Percentiles rank a stretch among this genome's conserved stretches.
These are phyloP conservation scores for Sebastes schlegelii DNA, from an alignment of 2,113 vertebrate species.

Conservation along the genomic window DNA sequence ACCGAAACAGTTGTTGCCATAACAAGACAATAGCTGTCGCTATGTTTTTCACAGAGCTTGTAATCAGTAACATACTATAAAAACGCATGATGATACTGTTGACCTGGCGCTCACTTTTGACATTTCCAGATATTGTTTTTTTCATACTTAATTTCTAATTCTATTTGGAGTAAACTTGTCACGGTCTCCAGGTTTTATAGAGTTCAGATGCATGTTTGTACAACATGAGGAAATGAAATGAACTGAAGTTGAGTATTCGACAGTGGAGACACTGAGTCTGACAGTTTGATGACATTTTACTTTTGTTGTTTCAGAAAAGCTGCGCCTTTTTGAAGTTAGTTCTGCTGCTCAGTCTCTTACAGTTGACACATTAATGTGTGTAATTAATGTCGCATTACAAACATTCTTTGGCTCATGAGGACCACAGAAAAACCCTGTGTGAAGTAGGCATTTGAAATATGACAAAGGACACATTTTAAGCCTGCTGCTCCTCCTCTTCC, in stretches of 20 bases:
- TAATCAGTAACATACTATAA: neutral
- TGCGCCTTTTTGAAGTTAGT: neutral
- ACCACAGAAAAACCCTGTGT: neutral
- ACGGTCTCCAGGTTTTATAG: neutral
- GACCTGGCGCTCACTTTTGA: neutral
- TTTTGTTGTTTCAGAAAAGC: neutral
- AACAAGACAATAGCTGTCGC: neutral
- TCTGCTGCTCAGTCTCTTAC: neutral
- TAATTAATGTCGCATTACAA: neutral
- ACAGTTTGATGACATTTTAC: neutral
- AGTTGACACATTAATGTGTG: neutral
- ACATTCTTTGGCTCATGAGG: neutral
- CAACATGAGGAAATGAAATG: neutral
- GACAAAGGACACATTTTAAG: neutral
- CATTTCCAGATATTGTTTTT: neutral
- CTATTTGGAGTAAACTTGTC: neutral
- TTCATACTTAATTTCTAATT: neutral
- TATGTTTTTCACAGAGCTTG: neutral
- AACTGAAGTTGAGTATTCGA: neutral
- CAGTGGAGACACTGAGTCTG: conserved; percentile 33
- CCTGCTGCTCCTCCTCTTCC: neutral
- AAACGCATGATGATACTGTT: neutral
- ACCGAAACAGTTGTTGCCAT: neutral
- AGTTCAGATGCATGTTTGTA: conserved; percentile 7
- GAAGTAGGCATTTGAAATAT: conserved; percentile 4